Evolutionary conservation across 2,888 invertebrate genomes (phyloP).

Genomic region (Leptopilina syphax): DNA sequence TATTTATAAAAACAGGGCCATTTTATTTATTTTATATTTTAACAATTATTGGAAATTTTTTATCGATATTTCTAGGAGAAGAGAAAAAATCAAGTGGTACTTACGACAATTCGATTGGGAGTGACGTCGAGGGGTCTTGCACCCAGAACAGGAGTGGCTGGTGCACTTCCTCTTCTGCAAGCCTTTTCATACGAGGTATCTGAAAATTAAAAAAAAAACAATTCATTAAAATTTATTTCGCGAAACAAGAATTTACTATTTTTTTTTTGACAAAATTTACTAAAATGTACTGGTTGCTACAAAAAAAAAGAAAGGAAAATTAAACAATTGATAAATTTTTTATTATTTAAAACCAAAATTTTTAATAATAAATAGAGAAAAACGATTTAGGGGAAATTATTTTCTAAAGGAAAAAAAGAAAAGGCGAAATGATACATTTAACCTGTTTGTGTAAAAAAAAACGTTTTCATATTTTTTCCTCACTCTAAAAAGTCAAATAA

Average conservation of each 20-base stretch:
- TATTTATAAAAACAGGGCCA: too few relatives aligned
- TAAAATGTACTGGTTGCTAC: too few relatives aligned
- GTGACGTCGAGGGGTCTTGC: constrained; percentile 82
- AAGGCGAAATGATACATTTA: background rate
- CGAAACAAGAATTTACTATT: background rate
- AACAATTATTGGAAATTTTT: background rate
- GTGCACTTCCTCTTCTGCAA: constrained; percentile 90
- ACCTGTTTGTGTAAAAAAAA: constrained; percentile 26
- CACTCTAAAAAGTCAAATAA: constrained; percentile 38
- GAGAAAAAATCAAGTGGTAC: constrained; percentile 61
- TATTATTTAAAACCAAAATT: too few relatives aligned
- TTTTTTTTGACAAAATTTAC: background rate
- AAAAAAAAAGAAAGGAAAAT: constrained; percentile 34
- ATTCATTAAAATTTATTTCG: constrained; percentile 11
- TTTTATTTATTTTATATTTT: too few relatives aligned
- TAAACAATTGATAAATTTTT: too few relatives aligned
- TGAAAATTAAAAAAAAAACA: constrained; percentile 77
- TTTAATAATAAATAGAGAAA: too few relatives aligned
- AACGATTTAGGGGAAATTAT: background rate
- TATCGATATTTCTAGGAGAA: background rate
- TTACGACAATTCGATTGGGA: constrained; percentile 88
- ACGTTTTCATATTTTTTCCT: background rate
- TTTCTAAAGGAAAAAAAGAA: constrained; percentile 2
- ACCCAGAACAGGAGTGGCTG: constrained; percentile 89
- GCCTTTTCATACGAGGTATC: constrained; percentile 95